Base-by-base conservation (phyloP, 2,797 vertebrate species). In the Rhinatrema bivittatum region DNA sequence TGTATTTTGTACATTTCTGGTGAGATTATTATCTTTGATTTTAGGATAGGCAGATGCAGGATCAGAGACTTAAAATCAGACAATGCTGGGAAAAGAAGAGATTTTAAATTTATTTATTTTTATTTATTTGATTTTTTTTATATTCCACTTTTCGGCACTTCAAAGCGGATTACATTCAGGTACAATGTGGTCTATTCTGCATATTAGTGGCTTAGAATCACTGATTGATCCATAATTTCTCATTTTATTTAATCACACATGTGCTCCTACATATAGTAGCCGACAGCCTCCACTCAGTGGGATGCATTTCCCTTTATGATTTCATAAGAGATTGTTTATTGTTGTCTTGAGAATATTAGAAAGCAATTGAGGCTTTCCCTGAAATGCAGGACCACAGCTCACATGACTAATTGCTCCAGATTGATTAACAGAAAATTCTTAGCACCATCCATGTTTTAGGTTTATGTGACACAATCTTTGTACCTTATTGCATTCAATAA, bases 191-290 rank as follows among this genome's bases (percentile, higher is more conserved):
- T 60, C 56, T 43, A 47, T 61, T 65, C 54, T 71, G 71, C 41
- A 46, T 37, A 28, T 61, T 59, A 65, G 60, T 57, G 39, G 22
- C 50, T 72, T 60, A 42, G 56, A 49, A 41, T 51, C 42, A 20
- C 64, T 64, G 64, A 70, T 70, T 69, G 61, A 72, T 64, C 65
- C 58, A 42, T 57, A 56, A 62, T 62, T 62, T 61, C 64, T 69
- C 67, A 58, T 60, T 54, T 68, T 76, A n/a, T n/a, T n/a, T 52
- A 36, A 13, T 57, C 63, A 68, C 50, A 57, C 49, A 46, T 56
- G 54, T 45, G 54, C 68, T 72, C 60, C 49, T 40, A 42, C 37
- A 42, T 27, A 41, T 25, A 57, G 28, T 7, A 28, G 50, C 26
- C 34, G 5, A 47, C 20, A 47, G 34, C 42, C 25, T 48, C 48